phyloP scores from a whole-genome alignment of 1,140 invertebrate species.

The Heliothis virescens region DNA sequence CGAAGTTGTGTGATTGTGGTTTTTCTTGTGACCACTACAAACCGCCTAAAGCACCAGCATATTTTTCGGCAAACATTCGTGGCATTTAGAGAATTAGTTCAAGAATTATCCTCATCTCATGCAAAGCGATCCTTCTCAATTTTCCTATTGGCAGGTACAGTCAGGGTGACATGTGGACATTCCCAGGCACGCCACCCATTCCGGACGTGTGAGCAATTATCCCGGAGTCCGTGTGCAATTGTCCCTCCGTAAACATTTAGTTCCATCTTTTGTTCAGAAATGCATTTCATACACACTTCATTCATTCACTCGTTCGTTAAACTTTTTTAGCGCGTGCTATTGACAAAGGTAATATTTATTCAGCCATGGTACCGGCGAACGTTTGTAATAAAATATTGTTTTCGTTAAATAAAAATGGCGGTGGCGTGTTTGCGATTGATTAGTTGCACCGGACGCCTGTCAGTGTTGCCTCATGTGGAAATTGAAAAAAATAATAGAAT shows the following conservation, averaged over 20 bases:
- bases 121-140: background rate
- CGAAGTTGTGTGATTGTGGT: no score
- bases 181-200: conserved; percentile 46
- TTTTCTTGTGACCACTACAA: no score
- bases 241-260: conserved; percentile 48
- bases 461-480: conserved; percentile 6
- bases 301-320: conserved; percentile 29
- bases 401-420: conserved; percentile 36
- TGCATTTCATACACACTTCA: conserved; percentile 31
- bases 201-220: conserved; percentile 53
- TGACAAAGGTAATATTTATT: conserved; percentile 48
- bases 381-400: conserved; percentile 30
- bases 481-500: conserved; percentile 9
- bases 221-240: conserved; percentile 38
- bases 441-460: conserved; percentile 4
- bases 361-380: conserved; percentile 1
- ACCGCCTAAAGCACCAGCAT: no score
- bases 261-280: conserved; percentile 33
- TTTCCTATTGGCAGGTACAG: background rate
- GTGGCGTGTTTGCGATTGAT: conserved; percentile 32
- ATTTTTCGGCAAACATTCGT: no score
- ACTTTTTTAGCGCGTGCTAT: conserved; percentile 34
- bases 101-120: no score
- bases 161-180: conserved; percentile 46
- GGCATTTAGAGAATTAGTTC: no score